Evolutionary conservation across 2,113 vertebrate species (phyloP).

Genomic region (Anarhynchus alexandrinus): DNA sequence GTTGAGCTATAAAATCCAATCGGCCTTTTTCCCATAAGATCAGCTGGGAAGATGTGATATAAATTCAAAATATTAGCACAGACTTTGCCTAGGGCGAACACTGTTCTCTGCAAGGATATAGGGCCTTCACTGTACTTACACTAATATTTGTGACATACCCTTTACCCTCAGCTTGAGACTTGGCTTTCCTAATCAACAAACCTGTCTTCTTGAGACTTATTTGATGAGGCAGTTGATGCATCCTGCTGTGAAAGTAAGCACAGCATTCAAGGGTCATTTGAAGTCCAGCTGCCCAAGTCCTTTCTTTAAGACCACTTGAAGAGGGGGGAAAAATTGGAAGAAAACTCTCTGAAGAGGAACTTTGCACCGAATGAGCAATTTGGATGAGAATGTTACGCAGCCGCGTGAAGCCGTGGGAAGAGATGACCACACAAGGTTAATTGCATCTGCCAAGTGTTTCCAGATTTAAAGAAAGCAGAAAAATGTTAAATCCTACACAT

Average conservation of each 20-base stretch:
- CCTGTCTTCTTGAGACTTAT: constrained; percentile 49
- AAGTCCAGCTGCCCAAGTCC: constrained; percentile 43
- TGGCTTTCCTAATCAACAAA: constrained; percentile 47
- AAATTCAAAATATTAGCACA: constrained; percentile 49
- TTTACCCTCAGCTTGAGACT: constrained; percentile 43
- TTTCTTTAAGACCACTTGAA: constrained; percentile 25
- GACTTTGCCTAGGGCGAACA: constrained; percentile 23
- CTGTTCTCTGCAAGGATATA: constrained; percentile 7
- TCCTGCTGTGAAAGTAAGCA: constrained; percentile 43
- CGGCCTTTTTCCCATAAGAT: constrained; percentile 5
- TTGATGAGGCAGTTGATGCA: constrained; percentile 46
- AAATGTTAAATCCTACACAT: not conserved
- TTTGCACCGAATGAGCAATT: not conserved
- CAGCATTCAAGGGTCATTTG: constrained; percentile 56
- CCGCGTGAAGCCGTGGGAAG: not conserved
- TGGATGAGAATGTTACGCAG: not conserved
- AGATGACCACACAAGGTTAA: constrained; percentile 45
- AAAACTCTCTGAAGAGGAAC: not conserved
- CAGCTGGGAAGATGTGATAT: constrained; percentile 23
- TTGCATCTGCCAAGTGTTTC: constrained; percentile 25
- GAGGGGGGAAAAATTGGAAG: not conserved
- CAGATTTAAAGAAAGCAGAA: constrained; percentile 21
- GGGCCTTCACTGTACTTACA: constrained; percentile 12
- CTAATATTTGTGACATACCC: constrained; percentile 59
- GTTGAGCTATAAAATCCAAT: constrained; percentile 50